These are phyloP conservation scores for Spatulosminthurus flaviceps DNA, from an alignment of 2,888 invertebrate genomes.

Conservation along the genomic window DNA sequence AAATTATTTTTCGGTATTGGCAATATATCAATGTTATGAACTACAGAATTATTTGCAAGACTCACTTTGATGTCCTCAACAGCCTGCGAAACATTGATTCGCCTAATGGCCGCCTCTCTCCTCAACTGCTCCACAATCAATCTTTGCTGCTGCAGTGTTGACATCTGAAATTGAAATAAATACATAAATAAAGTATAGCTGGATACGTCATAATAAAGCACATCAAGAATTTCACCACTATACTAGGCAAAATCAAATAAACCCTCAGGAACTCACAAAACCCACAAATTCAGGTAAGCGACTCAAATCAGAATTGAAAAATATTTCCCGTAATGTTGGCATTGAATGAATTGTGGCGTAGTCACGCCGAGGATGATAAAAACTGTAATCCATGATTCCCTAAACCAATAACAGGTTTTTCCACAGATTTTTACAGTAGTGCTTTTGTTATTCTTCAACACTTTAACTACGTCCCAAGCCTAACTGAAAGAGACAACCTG, in stretches of 20 bases:
- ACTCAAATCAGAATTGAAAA: conserved; percentile 58
- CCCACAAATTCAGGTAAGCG: conserved; percentile 60
- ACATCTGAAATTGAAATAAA: conserved; percentile 71
- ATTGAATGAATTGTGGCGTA: conserved; percentile 39
- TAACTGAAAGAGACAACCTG: too few species aligned
- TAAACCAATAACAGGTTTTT: too few species aligned
- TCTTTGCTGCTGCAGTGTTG: conserved; percentile 92
- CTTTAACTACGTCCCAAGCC: too few species aligned
- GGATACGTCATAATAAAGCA: neutral
- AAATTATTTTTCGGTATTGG: too few species aligned
- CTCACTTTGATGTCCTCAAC: conserved; percentile 83
- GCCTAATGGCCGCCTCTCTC: conserved; percentile 86
- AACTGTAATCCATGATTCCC: conserved; percentile 32
- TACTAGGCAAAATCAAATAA: neutral
- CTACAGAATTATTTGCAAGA: too few species aligned
- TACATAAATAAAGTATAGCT: neutral
- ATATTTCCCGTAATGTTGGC: conserved; percentile 61
- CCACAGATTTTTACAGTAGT: too few species aligned
- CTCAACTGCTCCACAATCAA: conserved; percentile 92
- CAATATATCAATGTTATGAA: too few species aligned
- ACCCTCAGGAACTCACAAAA: conserved; percentile 62
- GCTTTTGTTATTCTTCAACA: too few species aligned
- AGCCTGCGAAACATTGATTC: conserved; percentile 88
- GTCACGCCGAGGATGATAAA: conserved; percentile 40
- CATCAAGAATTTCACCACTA: neutral